Evolutionary conservation across 2,113 vertebrate species (phyloP).

Genomic region (Atherinomorus stipes): DNA sequence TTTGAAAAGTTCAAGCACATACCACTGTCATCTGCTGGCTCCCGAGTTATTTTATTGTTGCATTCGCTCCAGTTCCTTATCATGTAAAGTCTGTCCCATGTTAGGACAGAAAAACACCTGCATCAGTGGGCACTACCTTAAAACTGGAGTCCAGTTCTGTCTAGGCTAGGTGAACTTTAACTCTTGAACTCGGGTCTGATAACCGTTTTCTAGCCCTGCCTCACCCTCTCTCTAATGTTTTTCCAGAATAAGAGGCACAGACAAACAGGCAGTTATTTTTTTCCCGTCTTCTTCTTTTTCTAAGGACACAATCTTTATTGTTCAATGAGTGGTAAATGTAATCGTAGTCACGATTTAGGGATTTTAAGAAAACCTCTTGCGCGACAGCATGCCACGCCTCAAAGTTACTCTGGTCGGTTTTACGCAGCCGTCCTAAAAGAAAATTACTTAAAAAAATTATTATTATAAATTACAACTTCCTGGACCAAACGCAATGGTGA

Average conservation of each 20-base stretch:
- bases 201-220: constrained; percentile 5
- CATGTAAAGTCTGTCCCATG: not conserved
- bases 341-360: constrained; percentile 1
- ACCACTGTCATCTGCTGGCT: constrained; percentile 28
- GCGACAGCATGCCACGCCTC: not conserved
- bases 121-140: not conserved
- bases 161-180: constrained; percentile 64
- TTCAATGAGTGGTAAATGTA: constrained; percentile 5
- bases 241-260: not conserved
- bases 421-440: constrained; percentile 1
- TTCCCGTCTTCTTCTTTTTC: not conserved
- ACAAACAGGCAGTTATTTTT: not conserved
- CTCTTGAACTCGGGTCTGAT: constrained; percentile 29
- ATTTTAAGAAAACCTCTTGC: not conserved
- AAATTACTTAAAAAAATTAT: too few relatives aligned
- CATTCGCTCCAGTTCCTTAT: not conserved
- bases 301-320: not conserved
- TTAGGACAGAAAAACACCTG: constrained; percentile 8
- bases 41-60: not conserved
- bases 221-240: constrained; percentile 5
- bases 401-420: not conserved
- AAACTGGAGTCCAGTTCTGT: constrained; percentile 9
- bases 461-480: too few relatives aligned
- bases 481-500: not conserved
- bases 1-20: not conserved